phyloP scores from a whole-genome alignment of 2,113 vertebrate genomes.

The Falcunculus frontatus region DNA sequence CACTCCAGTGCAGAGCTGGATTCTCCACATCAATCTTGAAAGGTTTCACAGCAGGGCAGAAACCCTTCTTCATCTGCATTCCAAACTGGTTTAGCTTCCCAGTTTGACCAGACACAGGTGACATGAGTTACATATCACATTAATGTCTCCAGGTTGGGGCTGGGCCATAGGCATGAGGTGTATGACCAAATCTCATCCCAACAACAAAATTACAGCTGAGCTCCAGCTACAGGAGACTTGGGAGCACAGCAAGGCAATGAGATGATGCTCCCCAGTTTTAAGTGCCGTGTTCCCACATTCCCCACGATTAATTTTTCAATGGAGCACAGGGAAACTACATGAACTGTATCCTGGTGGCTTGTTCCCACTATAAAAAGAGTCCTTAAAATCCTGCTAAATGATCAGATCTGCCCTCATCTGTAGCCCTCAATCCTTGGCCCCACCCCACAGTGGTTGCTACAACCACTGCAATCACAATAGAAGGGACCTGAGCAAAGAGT shows the following conservation, averaged over 20 bases:
- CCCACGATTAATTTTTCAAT: background rate
- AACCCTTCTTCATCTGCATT: background rate
- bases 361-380: accelerated
- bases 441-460: accelerated
- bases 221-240: background rate
- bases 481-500: background rate
- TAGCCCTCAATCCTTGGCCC: background rate
- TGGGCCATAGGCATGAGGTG: background rate
- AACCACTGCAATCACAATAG: background rate
- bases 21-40: background rate
- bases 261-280: background rate
- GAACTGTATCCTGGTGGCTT: background rate
- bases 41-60: background rate
- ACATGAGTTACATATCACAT: background rate
- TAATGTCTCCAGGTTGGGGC: background rate
- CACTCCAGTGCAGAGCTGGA: background rate
- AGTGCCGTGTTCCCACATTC: background rate
- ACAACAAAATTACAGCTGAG: background rate
- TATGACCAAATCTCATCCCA: background rate
- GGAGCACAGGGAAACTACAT: background rate
- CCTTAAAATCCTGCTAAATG: background rate
- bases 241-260: background rate
- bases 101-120: accelerated
- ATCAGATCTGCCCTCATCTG: background rate
- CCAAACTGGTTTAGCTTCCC: background rate